Base-by-base conservation (phyloP, 2,888 invertebrate genomes). In the Geotrupes spiniger region DNA sequence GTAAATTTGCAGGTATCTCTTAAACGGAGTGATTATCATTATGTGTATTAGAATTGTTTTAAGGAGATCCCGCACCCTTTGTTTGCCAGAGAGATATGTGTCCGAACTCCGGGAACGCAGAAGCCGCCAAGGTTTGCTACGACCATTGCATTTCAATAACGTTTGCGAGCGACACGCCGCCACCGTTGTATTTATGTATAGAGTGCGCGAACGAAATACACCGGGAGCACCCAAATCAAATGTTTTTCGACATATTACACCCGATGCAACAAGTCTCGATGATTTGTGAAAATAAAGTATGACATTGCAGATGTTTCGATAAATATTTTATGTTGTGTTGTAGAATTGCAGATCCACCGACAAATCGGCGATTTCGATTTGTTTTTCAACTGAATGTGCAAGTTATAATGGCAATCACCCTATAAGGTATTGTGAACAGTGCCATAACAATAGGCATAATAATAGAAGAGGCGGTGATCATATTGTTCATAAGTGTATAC, bases 321-420 rank as follows among this genome's bases (percentile, higher is more conserved):
- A 9, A n/a, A 12, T 36, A 16, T 14, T 2, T 12, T 9, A 2
- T n/a, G 25, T 14, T 46, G 29, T 21, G 16, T 33, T 45, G 11
- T 70, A 93, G 89, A 97, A 94, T 69, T 98, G 98, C 68, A 84
- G 92, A 38, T 89, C 94, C 0, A 79, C 83, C 1, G 92, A 95
- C 61, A 96, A 95, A 72, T 84, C 90, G 2, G 96, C 97, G 0
- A 87, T 93, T 53, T 92, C 93, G 6, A 94, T 97, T 39, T 99
- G 99, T 70, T 98, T 98, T 73, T 92, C 94, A 1, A 89, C 88
- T 37, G 98, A 98, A 71, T 99, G 99, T 70, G 94, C 94, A 29
- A 92, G 92, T 67, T 92, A 92, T 68, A 98, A 98, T 71, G 91
- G 93, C 21, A 94, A 95, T 70, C 91, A 93, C 68, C 99, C 99